Evolutionary conservation across 23 tunicate genomes (phyloP).

Genomic region (Halocynthia aurantium): DNA sequence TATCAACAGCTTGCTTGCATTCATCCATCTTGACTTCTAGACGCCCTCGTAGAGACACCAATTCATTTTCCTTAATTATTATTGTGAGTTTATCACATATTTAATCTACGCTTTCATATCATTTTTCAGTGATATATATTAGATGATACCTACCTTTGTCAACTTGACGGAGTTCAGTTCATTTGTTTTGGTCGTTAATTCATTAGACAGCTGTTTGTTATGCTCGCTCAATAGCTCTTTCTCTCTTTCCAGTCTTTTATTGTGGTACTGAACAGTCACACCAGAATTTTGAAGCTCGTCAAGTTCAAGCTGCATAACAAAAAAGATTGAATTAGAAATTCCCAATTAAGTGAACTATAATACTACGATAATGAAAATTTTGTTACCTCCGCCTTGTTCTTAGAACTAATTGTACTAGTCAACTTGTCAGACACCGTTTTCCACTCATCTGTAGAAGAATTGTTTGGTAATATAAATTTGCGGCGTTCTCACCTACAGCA

Average conservation of each 20-base stretch:
- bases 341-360: neutral
- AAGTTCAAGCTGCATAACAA: conserved; percentile 37
- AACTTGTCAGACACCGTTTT: conserved; percentile 52
- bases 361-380: neutral
- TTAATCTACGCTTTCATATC: neutral
- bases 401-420: conserved; percentile 23
- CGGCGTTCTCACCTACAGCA: neutral
- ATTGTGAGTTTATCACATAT: neutral
- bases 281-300: conserved; percentile 65
- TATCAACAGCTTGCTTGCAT: conserved; percentile 36
- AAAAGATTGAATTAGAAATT: neutral
- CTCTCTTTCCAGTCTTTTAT: conserved; percentile 67
- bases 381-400: conserved; percentile 58
- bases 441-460: conserved; percentile 65
- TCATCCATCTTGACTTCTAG: conserved; percentile 52
- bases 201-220: conserved; percentile 31
- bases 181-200: conserved; percentile 37
- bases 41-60: conserved; percentile 45
- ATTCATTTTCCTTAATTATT: conserved; percentile 31
- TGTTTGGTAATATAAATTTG: neutral
- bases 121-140: neutral
- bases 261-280: conserved; percentile 52
- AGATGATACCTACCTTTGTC: conserved; percentile 32
- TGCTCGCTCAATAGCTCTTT: conserved; percentile 50
- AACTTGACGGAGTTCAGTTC: conserved; percentile 29